A percentile compares a stretch with the other conserved stretches of the same genome.
phyloP scores from a whole-genome alignment of 2,113 vertebrate species.

The Chinchilla lanigera region DNA sequence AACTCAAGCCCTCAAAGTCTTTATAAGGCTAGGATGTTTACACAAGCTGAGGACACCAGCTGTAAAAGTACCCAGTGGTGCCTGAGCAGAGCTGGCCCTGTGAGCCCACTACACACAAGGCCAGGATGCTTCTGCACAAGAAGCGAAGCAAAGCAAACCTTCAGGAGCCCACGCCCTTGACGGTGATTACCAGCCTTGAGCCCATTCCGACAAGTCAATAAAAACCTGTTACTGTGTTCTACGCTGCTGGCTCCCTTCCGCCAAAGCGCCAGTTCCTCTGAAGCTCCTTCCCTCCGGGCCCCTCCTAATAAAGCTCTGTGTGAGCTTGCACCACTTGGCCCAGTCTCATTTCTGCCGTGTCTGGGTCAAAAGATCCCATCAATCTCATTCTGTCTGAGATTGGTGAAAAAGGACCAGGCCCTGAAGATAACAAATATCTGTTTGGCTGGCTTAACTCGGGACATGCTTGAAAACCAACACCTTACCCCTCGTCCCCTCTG shows the following conservation, averaged over 20 bases:
- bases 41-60: background rate
- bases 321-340: background rate
- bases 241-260: background rate
- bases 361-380: background rate
- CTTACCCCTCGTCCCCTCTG: too few relatives aligned
- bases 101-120: background rate
- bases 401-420: background rate
- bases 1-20: background rate
- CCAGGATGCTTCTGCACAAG: background rate
- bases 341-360: background rate
- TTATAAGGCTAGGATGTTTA: background rate
- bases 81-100: background rate
- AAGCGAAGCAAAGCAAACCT: background rate
- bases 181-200: background rate
- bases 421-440: background rate
- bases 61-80: background rate
- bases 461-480: background rate
- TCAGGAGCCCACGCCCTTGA: background rate
- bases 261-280: background rate
- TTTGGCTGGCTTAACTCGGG: background rate
- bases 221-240: background rate
- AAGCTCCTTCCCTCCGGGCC: background rate
- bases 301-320: background rate
- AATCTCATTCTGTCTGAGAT: background rate
- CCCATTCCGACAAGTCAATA: background rate